Percentiles rank a stretch among this genome's conserved stretches.
phyloP scores from a whole-genome alignment of 2,113 vertebrate genomes.

The Fulica atra region DNA sequence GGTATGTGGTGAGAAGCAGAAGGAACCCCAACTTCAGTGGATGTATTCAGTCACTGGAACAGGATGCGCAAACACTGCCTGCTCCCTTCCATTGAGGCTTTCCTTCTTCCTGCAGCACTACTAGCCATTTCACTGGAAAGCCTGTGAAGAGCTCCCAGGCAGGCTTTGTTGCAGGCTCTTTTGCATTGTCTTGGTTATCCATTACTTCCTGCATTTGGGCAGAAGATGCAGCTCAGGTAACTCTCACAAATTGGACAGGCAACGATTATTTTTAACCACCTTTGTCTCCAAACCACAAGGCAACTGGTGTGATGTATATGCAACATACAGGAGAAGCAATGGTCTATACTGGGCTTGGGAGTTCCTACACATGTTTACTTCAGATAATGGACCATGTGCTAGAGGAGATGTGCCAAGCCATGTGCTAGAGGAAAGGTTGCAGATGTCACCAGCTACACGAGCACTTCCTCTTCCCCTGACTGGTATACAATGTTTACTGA shows the following conservation, averaged over 20 bases:
- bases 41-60: background rate
- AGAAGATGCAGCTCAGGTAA: background rate
- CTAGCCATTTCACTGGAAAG: background rate
- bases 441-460: slow-evolving; percentile 8
- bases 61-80: background rate
- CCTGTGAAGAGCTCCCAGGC: background rate
- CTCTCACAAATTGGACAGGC: slow-evolving; percentile 34
- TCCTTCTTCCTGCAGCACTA: background rate
- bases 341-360: background rate
- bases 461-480: slow-evolving; percentile 18
- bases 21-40: background rate
- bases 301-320: background rate
- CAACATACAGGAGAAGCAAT: background rate
- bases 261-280: slow-evolving; percentile 48
- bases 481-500: background rate
- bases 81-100: background rate
- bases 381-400: background rate
- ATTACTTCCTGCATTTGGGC: slow-evolving; percentile 17
- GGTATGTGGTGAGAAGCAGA: background rate
- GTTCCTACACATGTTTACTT: background rate
- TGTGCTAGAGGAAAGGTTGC: slow-evolving; percentile 18
- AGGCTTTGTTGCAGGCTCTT: slow-evolving; percentile 37
- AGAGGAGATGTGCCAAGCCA: background rate
- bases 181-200: slow-evolving; percentile 37
- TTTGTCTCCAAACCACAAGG: slow-evolving; percentile 39